Evolutionary conservation across 2,888 invertebrate species (phyloP).

Genomic region (Drosophila suboccidentalis): DNA sequence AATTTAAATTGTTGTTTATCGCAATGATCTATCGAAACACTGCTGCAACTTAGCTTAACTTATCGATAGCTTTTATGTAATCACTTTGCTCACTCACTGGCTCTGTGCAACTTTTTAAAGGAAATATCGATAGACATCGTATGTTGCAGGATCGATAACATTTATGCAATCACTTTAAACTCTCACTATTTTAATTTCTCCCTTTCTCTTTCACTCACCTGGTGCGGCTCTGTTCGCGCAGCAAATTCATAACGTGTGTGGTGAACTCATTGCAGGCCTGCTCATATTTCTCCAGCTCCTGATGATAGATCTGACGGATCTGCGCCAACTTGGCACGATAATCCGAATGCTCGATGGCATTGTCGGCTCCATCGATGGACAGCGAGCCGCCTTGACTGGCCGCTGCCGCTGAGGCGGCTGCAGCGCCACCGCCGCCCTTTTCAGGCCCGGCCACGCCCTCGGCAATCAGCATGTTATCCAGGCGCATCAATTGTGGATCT

Average conservation of each 20-base stretch:
- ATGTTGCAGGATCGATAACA: constrained; percentile 1
- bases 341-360: constrained; percentile 99
- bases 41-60: background rate
- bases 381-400: constrained; percentile 90
- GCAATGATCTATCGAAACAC: background rate
- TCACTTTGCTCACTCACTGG: background rate
- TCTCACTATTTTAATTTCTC: background rate
- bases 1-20: background rate
- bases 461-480: constrained; percentile 99
- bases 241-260: constrained; percentile 99
- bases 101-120: background rate
- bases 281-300: constrained; percentile 99
- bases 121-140: background rate
- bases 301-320: constrained; percentile 99
- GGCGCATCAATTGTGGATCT: constrained; percentile 98
- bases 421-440: constrained; percentile 95
- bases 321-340: constrained; percentile 99
- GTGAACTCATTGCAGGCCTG: constrained; percentile 99
- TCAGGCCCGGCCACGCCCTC: constrained; percentile 99
- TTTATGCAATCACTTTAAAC: background rate
- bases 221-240: constrained; percentile 98
- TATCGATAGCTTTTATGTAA: constrained; percentile 5
- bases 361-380: constrained; percentile 89
- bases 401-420: constrained; percentile 95
- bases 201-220: constrained; percentile 78